These are phyloP conservation scores for Cephus nigrinus DNA, from an alignment of 2,888 invertebrate species.

Conservation along the genomic window DNA sequence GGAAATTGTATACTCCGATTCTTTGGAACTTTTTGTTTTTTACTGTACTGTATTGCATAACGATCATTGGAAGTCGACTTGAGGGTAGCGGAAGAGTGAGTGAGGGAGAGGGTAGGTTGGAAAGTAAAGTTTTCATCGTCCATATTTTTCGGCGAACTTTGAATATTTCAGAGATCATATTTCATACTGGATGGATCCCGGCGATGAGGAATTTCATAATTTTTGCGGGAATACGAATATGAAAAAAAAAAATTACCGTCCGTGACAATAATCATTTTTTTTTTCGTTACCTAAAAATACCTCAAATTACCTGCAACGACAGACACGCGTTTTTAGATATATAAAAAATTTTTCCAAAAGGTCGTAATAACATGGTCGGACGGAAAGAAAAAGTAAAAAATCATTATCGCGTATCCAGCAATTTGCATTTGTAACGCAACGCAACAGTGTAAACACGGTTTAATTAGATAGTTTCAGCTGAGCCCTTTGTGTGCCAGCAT, in stretches of 20 bases:
- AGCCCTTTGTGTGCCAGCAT: not conserved
- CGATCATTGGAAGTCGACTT: not conserved
- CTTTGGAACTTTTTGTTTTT: not conserved
- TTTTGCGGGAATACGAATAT: not conserved
- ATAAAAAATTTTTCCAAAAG: not conserved
- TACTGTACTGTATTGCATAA: not conserved
- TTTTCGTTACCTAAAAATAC: not conserved
- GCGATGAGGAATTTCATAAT: not conserved
- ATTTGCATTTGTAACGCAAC: not conserved
- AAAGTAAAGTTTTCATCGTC: not conserved
- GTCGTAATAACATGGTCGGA: not conserved
- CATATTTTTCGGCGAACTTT: not conserved
- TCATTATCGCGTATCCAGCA: not conserved
- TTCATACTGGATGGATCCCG: not conserved
- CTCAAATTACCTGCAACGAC: not conserved
- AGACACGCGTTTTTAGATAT: not conserved
- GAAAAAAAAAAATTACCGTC: no score
- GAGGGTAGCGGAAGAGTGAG: not conserved
- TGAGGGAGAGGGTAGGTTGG: not conserved
- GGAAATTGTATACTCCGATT: not conserved
- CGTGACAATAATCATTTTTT: no score
- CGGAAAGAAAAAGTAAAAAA: not conserved
- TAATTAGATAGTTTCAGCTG: not conserved
- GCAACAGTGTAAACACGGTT: not conserved
- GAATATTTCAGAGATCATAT: not conserved